Evolutionary conservation across 2,797 vertebrate genomes (phyloP), one percentile per base, ranked within the genome.

Genomic region (Characodon lateralis): DNA sequence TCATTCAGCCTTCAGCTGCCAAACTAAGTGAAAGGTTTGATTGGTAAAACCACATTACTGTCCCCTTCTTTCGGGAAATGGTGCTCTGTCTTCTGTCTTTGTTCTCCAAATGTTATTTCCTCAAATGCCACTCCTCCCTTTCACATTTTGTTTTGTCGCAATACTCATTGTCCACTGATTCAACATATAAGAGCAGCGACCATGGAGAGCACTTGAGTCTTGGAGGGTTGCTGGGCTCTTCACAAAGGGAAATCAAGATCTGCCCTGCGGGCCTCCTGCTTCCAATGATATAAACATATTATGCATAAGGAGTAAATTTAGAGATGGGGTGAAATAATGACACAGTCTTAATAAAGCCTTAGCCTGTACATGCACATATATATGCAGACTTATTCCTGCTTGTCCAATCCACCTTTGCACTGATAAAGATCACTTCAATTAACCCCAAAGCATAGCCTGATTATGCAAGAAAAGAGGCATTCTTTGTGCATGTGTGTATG

Each of bases 401-500:
- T 72, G 79, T 79, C 78, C 84, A 78, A 84, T 81, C 80, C 86
- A 87, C 77, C 84, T 81, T 85, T 84, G 81, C 84, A 50, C 82
- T 81, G 81, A 87, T 93, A 80, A 89, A 89, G 85, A 92, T 92
- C 92, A 94, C 93, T 93, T 92, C 93, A 95, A 95, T 95, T 95
- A 96, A 95, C 93, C 93, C 92, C 72, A 80, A 58, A 59, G 81
- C 81, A 84, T 85, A 83, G 75, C 77, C 83, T 89, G 86, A 90
- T 93, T 88, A 91, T 91, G 86, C 68, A 87, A 83, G 16, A 92
- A 59, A 56, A 80, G 78, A 78, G 70, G 41, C 78, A 51, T 53
- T 22, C 7, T 69, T 73, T 78, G 81, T 65, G 74, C 31, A 35
- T 76, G 69, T 53, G 71, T 74, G 70, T 65, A 22, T 31, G 20